Percentiles rank a stretch among this genome's conserved stretches.
These are phyloP conservation scores for Pristionchus exspectatus DNA, from an alignment of 2,888 invertebrate genomes.

Conservation along the genomic window DNA sequence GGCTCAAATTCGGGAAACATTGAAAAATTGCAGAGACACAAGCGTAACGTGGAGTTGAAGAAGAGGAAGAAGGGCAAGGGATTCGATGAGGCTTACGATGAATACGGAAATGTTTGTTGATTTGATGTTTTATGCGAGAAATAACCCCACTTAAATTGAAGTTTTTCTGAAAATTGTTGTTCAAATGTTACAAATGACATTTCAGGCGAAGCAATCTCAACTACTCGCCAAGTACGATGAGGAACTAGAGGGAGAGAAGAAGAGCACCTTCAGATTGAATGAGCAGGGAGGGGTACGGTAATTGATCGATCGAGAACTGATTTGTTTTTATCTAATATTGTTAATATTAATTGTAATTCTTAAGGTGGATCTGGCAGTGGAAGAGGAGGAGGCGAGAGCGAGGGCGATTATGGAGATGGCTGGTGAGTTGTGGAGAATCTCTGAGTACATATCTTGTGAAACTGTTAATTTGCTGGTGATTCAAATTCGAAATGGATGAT, in stretches of 20 bases:
- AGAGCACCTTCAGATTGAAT: conserved; percentile 71
- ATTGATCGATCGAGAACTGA: neutral
- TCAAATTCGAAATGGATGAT: neutral
- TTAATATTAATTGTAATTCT: neutral
- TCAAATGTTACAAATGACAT: neutral
- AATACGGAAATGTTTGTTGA: conserved; percentile 81
- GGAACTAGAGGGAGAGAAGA: conserved; percentile 86
- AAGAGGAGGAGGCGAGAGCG: conserved; percentile 52
- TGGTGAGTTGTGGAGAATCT: neutral
- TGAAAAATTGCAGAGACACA: conserved; percentile 58
- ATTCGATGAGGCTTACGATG: conserved; percentile 84
- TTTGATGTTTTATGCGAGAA: neutral
- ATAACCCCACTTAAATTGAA: too few species aligned
- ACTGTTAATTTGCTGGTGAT: neutral
- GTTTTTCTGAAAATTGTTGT: neutral
- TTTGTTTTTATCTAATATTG: neutral
- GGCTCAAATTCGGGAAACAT: neutral
- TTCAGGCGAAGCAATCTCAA: conserved; percentile 22
- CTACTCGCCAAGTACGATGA: conserved; percentile 95
- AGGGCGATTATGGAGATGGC: conserved; percentile 47
- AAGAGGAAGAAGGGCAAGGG: conserved; percentile 88
- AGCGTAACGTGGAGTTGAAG: conserved; percentile 88
- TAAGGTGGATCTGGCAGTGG: conserved; percentile 34
- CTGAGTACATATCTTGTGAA: neutral
- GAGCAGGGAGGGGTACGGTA: conserved; percentile 65